Conservation (phyloP, 2,888 invertebrate species). For the Dichetophora obliterata region DNA sequence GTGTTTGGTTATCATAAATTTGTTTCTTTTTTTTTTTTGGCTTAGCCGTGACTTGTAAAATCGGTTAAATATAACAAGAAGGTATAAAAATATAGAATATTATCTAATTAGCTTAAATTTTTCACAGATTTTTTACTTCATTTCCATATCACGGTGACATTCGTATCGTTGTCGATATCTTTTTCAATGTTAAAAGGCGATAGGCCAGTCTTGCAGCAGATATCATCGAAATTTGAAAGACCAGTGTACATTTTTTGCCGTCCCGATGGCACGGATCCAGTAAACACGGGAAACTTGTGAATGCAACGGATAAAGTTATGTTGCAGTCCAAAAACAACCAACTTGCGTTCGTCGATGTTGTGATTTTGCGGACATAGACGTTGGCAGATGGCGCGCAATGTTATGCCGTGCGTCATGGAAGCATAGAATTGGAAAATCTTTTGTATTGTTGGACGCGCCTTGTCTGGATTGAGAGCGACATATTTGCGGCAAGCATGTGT, state of each 20-base stretch:
- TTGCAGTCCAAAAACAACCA: conserved; percentile 74
- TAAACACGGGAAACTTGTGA: conserved; percentile 72
- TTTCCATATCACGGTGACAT: conserved; percentile 85
- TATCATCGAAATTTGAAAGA: conserved; percentile 86
- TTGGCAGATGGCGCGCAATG: conserved; percentile 78
- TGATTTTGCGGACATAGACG: conserved; percentile 75
- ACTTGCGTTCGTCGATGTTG: conserved; percentile 70
- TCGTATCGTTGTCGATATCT: conserved; percentile 86
- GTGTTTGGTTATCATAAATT: too few relatives aligned
- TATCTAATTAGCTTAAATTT: conserved; percentile 4
- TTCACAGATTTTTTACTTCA: conserved; percentile 64
- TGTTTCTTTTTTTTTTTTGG: too few relatives aligned
- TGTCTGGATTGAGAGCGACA: conserved; percentile 65
- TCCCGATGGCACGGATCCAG: conserved; percentile 69
- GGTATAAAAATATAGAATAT: background rate
- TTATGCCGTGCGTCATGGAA: conserved; percentile 79
- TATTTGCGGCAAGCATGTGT: conserved; percentile 79
- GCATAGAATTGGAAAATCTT: conserved; percentile 73
- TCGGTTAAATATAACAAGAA: background rate
- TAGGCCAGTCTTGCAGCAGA: conserved; percentile 86
- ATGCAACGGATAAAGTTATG: conserved; percentile 75
- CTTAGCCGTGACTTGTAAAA: background rate
- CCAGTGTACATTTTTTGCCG: conserved; percentile 83
- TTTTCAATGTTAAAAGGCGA: conserved; percentile 83
- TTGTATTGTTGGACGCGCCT: conserved; percentile 63